Base-by-base conservation (phyloP, 2,888 invertebrate species). In the Tetropium fuscum region DNA sequence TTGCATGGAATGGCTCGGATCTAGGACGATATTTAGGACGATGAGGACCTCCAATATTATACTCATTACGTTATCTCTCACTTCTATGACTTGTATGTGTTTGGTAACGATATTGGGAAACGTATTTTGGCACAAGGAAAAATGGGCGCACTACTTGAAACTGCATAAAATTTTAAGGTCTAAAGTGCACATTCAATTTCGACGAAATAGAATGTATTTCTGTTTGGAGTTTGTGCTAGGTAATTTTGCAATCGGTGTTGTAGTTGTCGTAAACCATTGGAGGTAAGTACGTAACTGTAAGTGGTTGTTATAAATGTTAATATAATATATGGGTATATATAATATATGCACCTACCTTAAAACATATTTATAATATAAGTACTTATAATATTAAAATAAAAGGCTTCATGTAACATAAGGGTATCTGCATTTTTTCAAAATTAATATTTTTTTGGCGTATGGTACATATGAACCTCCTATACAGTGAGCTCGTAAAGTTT, bases 21-120 rank as follows among this genome's bases (percentile, higher is more conserved):
- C 10, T 1, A 36, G 32, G 19, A 45, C 25, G 7, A 32, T 36
- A 13, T 62, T 51, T 36, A 61, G 43, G 30, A 34, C 25, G 2
- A 20, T 36, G 16, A 59, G 64, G 22, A 51, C 57, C n/a, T 64
- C 64, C 2, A 62, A 45, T 36, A 43, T 60, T 7, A 54, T 62
- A 7, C 41, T 64, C 11, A 19, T 32, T 8, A 18, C 59, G n/a
- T 36, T 47, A 18, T 16, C 45, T 3, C 32, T 57, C 18, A 61
- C 53, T 1, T 48, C 34, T 6, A 3, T 60, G 11, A 64, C 54
- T 16, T 8, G 53, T 8, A 62, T 64, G 15, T 58, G 61, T 16
- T 16, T 61, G 5, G 34, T 57, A 30, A 45, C 54, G 27, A 58
- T 57, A 20, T 22, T 60, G n/a, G 55, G 59, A 27, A 59, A 55